Evolutionary conservation across 37 sponge, comb jelly and placozoan genomes (phyloP), one percentile per base, ranked within the genome.

Genomic region (Halichondria panicea): DNA sequence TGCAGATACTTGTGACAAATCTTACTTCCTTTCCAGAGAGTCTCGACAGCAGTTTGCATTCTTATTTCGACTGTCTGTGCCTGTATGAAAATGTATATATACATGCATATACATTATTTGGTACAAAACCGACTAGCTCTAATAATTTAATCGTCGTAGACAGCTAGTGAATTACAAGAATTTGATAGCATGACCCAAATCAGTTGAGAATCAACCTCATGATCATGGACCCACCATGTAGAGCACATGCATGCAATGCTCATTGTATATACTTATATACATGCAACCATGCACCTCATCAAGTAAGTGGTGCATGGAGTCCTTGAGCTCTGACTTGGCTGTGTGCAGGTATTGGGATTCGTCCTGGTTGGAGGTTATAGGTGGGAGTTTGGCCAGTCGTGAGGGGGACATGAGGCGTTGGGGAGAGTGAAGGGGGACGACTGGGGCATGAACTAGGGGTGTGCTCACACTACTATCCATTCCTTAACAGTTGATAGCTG

Each of bases 21-120:
- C 75, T 76, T 59, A 84, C 85, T 84, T 70, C 36, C 77, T 62
- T 76, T 63, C 85, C 85, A 84, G 32, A 84, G 8, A 35, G 64
- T 12, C 7, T 76, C 85, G 4, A 84, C 70, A 0, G 48, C 72
- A 71, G 31, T 76, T 34, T 84, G 85, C 24, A 84, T 61, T 9
- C 32, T 38, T 22, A 6, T 48, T 41, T 84, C 85, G 32, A 72
- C 77, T 33, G 53, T 53, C 31, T 76, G 72, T 38, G 77, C 72
- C 85, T 84, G 54, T 42, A 43, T 44, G 19, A 25, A 57, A 21
- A 38, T 41, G 57, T 11, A 48, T 70, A 24, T 64, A 64, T 7
- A 8, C 27, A 59, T 12, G 7, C 21, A 24, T 8, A 8, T 24
- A 7, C 22, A 22, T 22, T 48, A 48, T 48, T 48, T 48, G 13